Evolutionary conservation across 2,113 vertebrate genomes (phyloP).

Genomic region (Procavia capensis): DNA sequence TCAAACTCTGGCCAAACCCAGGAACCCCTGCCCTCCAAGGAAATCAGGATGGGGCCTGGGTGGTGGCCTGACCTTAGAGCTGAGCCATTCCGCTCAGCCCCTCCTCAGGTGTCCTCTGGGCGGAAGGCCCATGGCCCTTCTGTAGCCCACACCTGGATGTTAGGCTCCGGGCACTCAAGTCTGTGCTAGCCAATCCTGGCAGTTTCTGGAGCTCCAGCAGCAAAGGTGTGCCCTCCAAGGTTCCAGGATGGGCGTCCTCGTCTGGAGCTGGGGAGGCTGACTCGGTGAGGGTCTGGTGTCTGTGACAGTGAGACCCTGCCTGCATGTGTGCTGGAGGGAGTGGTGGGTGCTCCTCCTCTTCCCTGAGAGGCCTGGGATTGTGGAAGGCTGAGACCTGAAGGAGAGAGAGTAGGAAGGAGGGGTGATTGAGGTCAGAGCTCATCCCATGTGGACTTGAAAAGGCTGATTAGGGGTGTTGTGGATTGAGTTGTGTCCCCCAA

Average conservation of each 20-base stretch:
- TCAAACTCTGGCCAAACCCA: neutral
- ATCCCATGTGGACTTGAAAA: neutral
- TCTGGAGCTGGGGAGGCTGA: conserved; percentile 75
- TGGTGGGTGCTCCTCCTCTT: conserved; percentile 79
- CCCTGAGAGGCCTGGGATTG: conserved; percentile 54
- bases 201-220: conserved; percentile 93
- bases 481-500: too few species aligned
- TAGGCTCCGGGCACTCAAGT: conserved; percentile 93
- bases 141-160: conserved; percentile 92
- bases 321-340: conserved; percentile 78
- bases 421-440: neutral
- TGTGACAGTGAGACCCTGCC: conserved; percentile 74
- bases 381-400: conserved; percentile 83
- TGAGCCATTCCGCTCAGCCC: neutral
- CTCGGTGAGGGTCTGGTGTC: conserved; percentile 84
- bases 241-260: conserved; percentile 68
- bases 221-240: conserved; percentile 89
- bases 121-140: neutral
- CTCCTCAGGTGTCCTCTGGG: neutral
- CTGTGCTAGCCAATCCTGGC: conserved; percentile 90
- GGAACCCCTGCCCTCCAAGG: neutral
- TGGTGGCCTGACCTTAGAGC: neutral
- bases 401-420: neutral
- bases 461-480: neutral
- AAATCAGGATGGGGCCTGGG: neutral